Evolutionary conservation across 2,888 invertebrate species (phyloP), one percentile per base, ranked within the genome.

Genomic region (Chymomyza procnemis): DNA sequence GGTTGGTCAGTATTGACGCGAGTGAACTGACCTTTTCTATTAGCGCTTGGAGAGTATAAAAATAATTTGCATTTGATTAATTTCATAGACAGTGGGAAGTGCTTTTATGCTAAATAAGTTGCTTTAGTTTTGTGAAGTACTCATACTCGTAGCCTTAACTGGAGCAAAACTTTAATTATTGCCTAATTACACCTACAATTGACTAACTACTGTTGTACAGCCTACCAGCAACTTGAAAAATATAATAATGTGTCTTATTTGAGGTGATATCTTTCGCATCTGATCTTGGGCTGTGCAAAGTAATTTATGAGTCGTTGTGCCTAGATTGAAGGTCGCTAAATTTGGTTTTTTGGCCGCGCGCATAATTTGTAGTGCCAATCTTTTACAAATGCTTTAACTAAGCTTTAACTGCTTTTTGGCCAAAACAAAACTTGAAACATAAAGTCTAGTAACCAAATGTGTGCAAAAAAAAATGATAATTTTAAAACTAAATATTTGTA

Each of bases 301-400:
- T 71, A 21, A 75, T 75, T 73, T 73, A 75, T 75, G 56, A 64
- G 67, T 73, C 79, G 68, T 73, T 75, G 84, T 41, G 34, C 34
- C 34, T 41, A 41, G 12, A 41, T 41, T 41, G 34, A 82, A 82
- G 61, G 61, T 61, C 52, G 19, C n/a, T 26, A 21, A 18, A 52
- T 61, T 52, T n/a, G n/a, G 21, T 58, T 21, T 54, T 54, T 54
- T 54, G 80, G 83, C 76, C 79, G 70, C 69, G 48, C 74, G 61
- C 68, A 78, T 70, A 69, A 69, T 74, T 82, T 79, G 74, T 78
- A 74, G 79, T 75, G 81, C 75, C 75, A 76, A 83, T 77, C 67
- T 78, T 64, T 67, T 60, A 52, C 41, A 52, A 54, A 62, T 41
- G 34, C 34, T 41, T 41, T n/a, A n/a, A n/a, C n/a, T n/a, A n/a